Conservation (phyloP, 1,140 invertebrate genomes). For the Nasonia vitripennis region DNA sequence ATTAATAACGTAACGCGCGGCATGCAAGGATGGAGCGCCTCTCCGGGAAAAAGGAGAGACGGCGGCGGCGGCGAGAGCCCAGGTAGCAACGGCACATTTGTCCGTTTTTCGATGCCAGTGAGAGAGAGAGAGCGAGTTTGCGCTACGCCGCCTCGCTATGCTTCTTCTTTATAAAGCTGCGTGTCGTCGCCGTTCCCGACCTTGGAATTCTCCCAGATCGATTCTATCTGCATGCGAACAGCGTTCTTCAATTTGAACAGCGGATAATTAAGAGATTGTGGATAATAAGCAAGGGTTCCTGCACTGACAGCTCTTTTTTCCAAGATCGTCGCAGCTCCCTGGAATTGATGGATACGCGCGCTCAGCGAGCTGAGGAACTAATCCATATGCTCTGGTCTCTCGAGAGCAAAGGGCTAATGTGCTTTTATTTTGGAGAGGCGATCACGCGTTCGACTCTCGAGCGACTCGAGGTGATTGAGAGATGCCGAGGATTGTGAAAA, state of each 20-base stretch:
- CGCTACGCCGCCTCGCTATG: neutral
- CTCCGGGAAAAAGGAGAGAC: slow-evolving; percentile 47
- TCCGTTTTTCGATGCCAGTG: slow-evolving; percentile 41
- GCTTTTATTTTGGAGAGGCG: slow-evolving; percentile 19
- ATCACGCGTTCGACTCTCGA: neutral
- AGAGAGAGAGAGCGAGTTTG: slow-evolving; percentile 29
- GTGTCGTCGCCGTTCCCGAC: slow-evolving; percentile 18
- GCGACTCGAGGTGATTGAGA: slow-evolving; percentile 38
- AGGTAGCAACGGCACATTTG: slow-evolving; percentile 53
- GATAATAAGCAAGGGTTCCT: slow-evolving; percentile 18
- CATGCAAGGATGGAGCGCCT: slow-evolving; percentile 47
- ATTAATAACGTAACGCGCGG: slow-evolving; percentile 69
- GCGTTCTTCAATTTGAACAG: slow-evolving; percentile 44
- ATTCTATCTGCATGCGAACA: slow-evolving; percentile 49
- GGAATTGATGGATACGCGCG: slow-evolving; percentile 37
- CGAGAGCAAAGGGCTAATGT: slow-evolving; percentile 28
- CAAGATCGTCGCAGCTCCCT: neutral
- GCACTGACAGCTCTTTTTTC: neutral
- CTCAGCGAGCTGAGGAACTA: neutral
- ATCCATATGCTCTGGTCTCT: slow-evolving; percentile 40
- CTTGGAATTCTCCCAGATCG: slow-evolving; percentile 52
- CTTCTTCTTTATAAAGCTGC: slow-evolving; percentile 47
- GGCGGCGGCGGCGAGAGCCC: neutral
- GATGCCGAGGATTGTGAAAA: slow-evolving; percentile 34
- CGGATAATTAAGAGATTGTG: slow-evolving; percentile 49